Conservation (phyloP, 2,113 vertebrate genomes). For the Phoenicopterus ruber region DNA sequence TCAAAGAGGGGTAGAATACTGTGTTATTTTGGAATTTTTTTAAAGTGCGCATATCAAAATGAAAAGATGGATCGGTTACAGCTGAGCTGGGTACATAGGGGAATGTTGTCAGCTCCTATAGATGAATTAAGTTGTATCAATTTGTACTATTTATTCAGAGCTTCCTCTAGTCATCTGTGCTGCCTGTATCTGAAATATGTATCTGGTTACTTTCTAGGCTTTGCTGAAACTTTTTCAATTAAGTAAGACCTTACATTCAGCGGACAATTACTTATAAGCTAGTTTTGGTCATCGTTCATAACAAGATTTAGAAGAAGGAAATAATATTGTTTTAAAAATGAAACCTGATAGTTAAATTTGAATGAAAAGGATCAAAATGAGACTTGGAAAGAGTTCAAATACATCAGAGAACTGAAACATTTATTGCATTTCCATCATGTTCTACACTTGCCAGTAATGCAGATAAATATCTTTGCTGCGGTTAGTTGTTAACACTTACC, state of each 20-base stretch:
- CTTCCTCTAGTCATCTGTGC: not conserved
- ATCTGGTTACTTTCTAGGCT: not conserved
- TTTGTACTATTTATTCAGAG: not conserved
- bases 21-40: not conserved
- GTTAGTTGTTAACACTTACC: not conserved
- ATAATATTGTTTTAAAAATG: not conserved
- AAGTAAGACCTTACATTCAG: not conserved
- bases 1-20: not conserved
- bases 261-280: not conserved
- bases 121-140: not conserved
- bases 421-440: not conserved
- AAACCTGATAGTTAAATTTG: not conserved
- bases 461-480: not conserved
- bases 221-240: not conserved
- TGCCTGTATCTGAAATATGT: not conserved
- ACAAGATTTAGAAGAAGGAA: not conserved
- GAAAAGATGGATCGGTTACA: not conserved
- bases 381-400: not conserved
- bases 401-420: not conserved
- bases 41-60: not conserved
- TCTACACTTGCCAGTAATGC: not conserved
- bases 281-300: not conserved
- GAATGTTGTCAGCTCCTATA: not conserved
- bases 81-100: not conserved
- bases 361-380: not conserved